phyloP scores from a whole-genome alignment of 1,140 invertebrate genomes.

The Oryzaephilus surinamensis region DNA sequence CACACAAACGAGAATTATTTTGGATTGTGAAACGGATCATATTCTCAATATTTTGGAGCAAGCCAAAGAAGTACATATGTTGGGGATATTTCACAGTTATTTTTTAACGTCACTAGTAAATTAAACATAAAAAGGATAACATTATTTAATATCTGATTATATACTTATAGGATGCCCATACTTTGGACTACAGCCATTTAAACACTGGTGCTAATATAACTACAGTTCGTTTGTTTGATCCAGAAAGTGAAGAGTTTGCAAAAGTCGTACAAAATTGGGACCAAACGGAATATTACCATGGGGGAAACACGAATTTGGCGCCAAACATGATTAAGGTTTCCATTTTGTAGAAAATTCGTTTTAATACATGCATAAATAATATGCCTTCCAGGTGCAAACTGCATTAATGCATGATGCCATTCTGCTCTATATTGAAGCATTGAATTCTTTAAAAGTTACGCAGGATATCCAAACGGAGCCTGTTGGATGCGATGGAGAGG shows the following conservation, averaged over 20 bases:
- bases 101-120: slow-evolving; percentile 44
- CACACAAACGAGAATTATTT: slow-evolving; percentile 60
- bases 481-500: slow-evolving; percentile 43
- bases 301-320: neutral
- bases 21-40: slow-evolving; percentile 63
- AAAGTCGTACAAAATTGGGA: slow-evolving; percentile 38
- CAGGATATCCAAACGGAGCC: slow-evolving; percentile 34
- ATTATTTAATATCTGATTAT: neutral
- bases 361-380: too few species aligned
- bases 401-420: slow-evolving; percentile 69
- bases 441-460: slow-evolving; percentile 37
- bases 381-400: slow-evolving; percentile 50
- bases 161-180: slow-evolving; percentile 28
- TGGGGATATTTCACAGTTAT: slow-evolving; percentile 57
- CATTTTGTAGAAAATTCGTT: neutral
- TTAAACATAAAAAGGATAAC: neutral
- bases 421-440: slow-evolving; percentile 49
- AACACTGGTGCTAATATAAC: slow-evolving; percentile 62
- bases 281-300: slow-evolving; percentile 6
- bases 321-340: neutral
- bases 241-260: slow-evolving; percentile 35
- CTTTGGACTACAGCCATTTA: slow-evolving; percentile 20
- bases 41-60: slow-evolving; percentile 58
- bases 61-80: slow-evolving; percentile 69
- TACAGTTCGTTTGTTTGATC: slow-evolving; percentile 58